A percentile compares a stretch with the other conserved stretches of the same genome.
Evolutionary conservation across 2,113 vertebrate species (phyloP).

Genomic region (Poecilia latipinna): DNA sequence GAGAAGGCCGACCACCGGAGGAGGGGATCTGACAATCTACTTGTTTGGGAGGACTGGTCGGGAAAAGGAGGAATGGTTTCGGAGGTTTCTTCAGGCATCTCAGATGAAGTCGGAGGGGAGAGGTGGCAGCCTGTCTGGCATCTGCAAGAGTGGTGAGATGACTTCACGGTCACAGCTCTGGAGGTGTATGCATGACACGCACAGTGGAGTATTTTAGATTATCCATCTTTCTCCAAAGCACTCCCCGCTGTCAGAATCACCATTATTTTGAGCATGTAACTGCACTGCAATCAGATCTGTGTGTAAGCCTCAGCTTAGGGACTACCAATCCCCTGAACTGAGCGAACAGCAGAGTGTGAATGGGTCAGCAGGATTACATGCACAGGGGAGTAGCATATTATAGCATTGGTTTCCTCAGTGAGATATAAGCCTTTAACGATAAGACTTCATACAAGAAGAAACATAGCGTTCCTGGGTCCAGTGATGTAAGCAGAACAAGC

Average conservation of each 20-base stretch:
- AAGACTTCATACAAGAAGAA: constrained; percentile 41
- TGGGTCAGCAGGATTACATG: constrained; percentile 74
- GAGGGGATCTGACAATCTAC: constrained; percentile 88
- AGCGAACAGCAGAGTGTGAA: constrained; percentile 66
- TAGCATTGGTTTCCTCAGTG: constrained; percentile 40
- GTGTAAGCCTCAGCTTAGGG: constrained; percentile 61
- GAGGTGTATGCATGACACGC: neutral
- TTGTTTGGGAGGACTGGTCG: constrained; percentile 95
- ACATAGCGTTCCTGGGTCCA: constrained; percentile 19
- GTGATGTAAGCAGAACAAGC: constrained; percentile 21
- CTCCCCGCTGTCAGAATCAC: constrained; percentile 20
- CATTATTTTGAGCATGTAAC: constrained; percentile 42
- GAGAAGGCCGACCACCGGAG: constrained; percentile 79
- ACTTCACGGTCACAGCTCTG: neutral
- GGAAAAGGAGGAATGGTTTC: constrained; percentile 98
- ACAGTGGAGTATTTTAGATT: neutral
- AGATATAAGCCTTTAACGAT: constrained; percentile 47
- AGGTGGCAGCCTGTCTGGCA: constrained; percentile 75
- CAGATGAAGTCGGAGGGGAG: constrained; percentile 84
- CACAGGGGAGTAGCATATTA: constrained; percentile 58
- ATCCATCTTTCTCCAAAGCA: neutral
- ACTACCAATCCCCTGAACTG: constrained; percentile 61
- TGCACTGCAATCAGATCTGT: constrained; percentile 64
- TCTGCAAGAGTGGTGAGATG: constrained; percentile 85
- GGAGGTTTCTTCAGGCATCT: constrained; percentile 89